Conservation (phyloP, 2,888 invertebrate species). For the Eupithecia tripunctaria region DNA sequence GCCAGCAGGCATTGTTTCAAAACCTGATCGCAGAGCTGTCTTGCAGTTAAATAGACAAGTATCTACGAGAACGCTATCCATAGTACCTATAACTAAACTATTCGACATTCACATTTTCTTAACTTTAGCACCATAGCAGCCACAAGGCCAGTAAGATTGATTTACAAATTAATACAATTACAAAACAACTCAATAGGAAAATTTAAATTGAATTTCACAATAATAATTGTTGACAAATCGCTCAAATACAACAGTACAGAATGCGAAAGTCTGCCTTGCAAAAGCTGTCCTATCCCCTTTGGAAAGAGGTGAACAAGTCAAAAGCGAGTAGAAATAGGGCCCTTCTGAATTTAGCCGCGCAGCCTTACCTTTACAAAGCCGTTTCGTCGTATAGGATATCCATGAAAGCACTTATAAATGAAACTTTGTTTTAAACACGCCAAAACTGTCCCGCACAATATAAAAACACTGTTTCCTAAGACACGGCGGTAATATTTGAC, state of each 20-base stretch:
- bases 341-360: slow-evolving; percentile 63
- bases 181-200: slow-evolving; percentile 53
- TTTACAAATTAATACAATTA: slow-evolving; percentile 50
- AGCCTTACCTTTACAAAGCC: slow-evolving; percentile 71
- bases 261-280: slow-evolving; percentile 68
- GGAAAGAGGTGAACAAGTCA: slow-evolving; percentile 57
- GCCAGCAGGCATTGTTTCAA: slow-evolving; percentile 47
- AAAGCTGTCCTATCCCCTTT: slow-evolving; percentile 67
- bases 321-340: slow-evolving; percentile 59
- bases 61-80: slow-evolving; percentile 21
- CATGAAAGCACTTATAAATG: slow-evolving; percentile 51
- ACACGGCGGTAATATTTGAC: slow-evolving; percentile 64
- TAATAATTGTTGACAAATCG: slow-evolving; percentile 73
- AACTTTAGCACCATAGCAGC: slow-evolving; percentile 24
- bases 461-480: slow-evolving; percentile 70
- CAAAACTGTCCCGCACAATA: slow-evolving; percentile 70
- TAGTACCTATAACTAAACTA: slow-evolving; percentile 21
- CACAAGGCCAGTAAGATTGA: slow-evolving; percentile 51
- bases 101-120: slow-evolving; percentile 37
- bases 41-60: slow-evolving; percentile 40
- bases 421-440: slow-evolving; percentile 58
- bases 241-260: slow-evolving; percentile 54
- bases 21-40: slow-evolving; percentile 42
- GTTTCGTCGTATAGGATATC: slow-evolving; percentile 62
- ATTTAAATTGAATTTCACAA: slow-evolving; percentile 48